Conservation (phyloP, 1,140 invertebrate genomes). For the Pararge aegeria region DNA sequence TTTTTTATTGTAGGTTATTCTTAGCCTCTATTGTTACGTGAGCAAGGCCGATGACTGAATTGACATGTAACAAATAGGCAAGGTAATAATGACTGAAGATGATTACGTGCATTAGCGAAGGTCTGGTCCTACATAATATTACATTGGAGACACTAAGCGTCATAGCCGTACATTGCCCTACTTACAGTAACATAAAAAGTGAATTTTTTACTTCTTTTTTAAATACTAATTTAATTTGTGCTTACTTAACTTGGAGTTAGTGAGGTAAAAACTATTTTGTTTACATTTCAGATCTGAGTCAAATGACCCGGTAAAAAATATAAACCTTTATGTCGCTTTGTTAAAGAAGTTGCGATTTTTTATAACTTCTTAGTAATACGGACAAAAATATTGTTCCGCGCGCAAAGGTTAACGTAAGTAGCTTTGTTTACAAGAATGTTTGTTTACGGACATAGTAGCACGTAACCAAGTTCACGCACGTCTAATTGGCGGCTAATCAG, state of each 20-base stretch:
- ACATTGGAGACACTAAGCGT: background rate
- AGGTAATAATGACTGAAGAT: conserved; percentile 24
- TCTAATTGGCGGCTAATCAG: conserved; percentile 10
- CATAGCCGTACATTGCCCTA: background rate
- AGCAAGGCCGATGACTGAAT: conserved; percentile 27
- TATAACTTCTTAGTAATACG: no score
- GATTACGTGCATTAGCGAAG: conserved; percentile 18
- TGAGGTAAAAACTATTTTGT: conserved; percentile 10
- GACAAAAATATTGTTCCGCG: no score
- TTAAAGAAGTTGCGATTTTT: background rate
- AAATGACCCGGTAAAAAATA: background rate
- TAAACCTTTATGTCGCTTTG: background rate
- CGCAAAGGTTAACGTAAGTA: no score
- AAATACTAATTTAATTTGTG: background rate
- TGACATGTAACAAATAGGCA: conserved; percentile 22
- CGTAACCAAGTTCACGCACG: conserved; percentile 7
- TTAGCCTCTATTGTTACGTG: conserved; percentile 21
- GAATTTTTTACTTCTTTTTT: background rate
- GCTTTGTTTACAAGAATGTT: background rate
- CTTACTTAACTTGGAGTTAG: background rate
- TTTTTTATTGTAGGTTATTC: conserved; percentile 9
- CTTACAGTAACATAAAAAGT: background rate
- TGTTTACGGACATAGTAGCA: background rate
- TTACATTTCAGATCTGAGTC: conserved; percentile 10
- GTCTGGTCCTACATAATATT: background rate